Evolutionary conservation across 2,113 vertebrate species (phyloP).

Genomic region (Equus quagga): DNA sequence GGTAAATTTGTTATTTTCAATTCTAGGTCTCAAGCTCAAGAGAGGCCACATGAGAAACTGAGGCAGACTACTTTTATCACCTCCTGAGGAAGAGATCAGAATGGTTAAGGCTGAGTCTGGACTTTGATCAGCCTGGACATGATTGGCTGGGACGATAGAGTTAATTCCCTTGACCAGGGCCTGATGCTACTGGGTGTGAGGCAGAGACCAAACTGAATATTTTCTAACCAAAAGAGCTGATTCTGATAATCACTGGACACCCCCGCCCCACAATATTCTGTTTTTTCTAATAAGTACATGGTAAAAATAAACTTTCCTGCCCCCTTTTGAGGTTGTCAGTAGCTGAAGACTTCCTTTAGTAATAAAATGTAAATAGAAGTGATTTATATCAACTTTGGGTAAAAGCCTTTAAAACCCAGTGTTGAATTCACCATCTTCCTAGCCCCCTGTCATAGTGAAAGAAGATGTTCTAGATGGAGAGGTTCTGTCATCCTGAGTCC

Average conservation of each 20-base stretch:
- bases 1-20: not conserved
- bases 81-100: not conserved
- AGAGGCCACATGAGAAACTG: not conserved
- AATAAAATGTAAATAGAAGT: not conserved
- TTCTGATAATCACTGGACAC: not conserved
- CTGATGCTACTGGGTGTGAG: accelerated
- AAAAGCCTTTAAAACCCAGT: not conserved
- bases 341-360: not conserved
- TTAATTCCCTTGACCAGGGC: not conserved
- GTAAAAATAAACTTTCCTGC: not conserved
- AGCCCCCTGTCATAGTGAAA: not conserved
- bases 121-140: too few relatives aligned
- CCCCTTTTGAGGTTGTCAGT: not conserved
- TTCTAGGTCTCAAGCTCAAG: not conserved
- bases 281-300: not conserved
- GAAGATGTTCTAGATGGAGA: not conserved
- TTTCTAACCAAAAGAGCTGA: not conserved
- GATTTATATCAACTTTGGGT: not conserved
- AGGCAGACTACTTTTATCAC: not conserved
- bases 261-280: not conserved
- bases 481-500: not conserved
- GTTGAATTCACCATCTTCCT: not conserved
- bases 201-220: not conserved
- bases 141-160: not conserved
- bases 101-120: not conserved